Base-by-base conservation (phyloP, 2,113 vertebrate genomes). In the Equus przewalskii region DNA sequence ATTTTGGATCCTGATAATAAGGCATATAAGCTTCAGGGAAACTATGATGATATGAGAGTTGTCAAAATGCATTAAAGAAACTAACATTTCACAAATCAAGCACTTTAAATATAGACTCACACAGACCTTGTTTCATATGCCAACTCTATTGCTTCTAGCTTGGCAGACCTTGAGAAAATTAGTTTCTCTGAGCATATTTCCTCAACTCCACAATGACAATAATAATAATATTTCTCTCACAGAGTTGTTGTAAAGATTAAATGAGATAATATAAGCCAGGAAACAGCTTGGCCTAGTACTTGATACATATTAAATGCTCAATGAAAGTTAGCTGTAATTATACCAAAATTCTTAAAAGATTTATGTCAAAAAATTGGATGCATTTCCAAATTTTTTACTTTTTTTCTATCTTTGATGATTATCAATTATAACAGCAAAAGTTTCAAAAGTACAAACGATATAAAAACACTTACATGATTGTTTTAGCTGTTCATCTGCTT, bases 401-500 rank as follows among this genome's bases (percentile, higher is more conserved):
- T 33, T 75, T 88, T 88, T 82, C 18, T 49, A 60, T 93, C 54
- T 78, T 64, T 49, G 21, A 44, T 82, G 36, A 65, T 46, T 36
- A 70, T 70, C 58, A 94, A 44, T 70, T 56, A 73, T 49, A 97
- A 41, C 6, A 85, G 4, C 21, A 73, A 44, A 11, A 75, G 21
- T 87, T 82, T 91, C 22, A 79, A 97, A 97, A 92, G n/a, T n/a
- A 67, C 12, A 83, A 75, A 80, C 91, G 54, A 95, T 13, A 70
- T 16, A 84, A 76, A 92, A 88, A 89, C 56, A 98, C 99, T 99
- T 99, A 99, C 99, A 94, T 24, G 99, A 99, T 80, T 99, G 99
- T 92, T 99, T 99, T 30, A 99, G 98, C 96, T 99, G 99, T 96
- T 99, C 99, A 92, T 99, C 99, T 79, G 99, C 99, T 98, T 99